A percentile compares a stretch with the other conserved stretches of the same genome.
Conservation (phyloP, 1,140 invertebrate species). For the Dendrolimus punctatus region DNA sequence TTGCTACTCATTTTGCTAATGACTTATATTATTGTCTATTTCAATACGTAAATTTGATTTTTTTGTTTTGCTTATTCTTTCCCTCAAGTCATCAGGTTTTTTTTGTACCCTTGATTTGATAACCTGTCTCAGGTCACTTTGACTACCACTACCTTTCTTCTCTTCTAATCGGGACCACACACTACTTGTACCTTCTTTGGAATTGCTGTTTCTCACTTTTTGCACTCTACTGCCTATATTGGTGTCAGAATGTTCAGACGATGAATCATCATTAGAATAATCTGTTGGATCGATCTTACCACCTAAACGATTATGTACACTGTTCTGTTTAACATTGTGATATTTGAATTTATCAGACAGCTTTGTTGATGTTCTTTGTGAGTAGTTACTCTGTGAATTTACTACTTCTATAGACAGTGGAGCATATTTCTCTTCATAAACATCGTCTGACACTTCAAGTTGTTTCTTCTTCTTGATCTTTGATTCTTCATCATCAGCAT, state of each 20-base stretch:
- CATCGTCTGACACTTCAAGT: conserved; percentile 32
- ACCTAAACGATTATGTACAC: conserved; percentile 47
- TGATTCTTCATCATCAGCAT: conserved; percentile 88
- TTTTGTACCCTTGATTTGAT: conserved; percentile 47
- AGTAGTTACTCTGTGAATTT: conserved; percentile 39
- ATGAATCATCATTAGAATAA: conserved; percentile 38
- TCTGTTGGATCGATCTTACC: conserved; percentile 26
- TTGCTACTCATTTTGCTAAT: neutral
- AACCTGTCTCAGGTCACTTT: conserved; percentile 51
- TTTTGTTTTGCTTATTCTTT: conserved; percentile 53
- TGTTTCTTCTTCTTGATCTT: conserved; percentile 66
- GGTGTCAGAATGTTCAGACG: conserved; percentile 31
- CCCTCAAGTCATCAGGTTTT: conserved; percentile 50
- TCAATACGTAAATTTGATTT: conserved; percentile 65
- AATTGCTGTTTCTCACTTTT: conserved; percentile 34
- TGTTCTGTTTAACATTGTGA: conserved; percentile 21
- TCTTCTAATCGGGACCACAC: conserved; percentile 75
- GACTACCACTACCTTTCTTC: conserved; percentile 20
- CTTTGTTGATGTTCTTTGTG: conserved; percentile 31
- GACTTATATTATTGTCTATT: conserved; percentile 60
- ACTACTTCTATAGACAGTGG: conserved; percentile 55
- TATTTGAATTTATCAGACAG: conserved; percentile 53
- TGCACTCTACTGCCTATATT: conserved; percentile 56
- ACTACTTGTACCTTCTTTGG: conserved; percentile 28
- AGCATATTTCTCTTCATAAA: conserved; percentile 38